phyloP scores from a whole-genome alignment of 2,888 invertebrate genomes.

The Drepana falcataria region DNA sequence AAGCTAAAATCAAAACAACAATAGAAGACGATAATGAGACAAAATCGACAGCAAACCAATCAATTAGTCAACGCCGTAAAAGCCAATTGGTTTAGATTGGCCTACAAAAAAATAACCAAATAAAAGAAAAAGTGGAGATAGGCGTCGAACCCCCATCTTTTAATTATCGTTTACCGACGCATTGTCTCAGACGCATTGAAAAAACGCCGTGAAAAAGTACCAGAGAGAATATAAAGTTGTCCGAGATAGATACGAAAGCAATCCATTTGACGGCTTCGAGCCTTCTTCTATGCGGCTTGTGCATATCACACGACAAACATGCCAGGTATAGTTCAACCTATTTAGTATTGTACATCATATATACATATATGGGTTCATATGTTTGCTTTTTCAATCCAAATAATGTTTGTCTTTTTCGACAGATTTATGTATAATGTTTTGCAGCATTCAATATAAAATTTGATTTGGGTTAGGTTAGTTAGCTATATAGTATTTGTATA shows the following conservation, averaged over 20 bases:
- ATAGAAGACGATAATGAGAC: constrained; percentile 29
- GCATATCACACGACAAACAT: neutral
- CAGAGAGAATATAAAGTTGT: constrained; percentile 52
- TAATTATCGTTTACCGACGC: constrained; percentile 67
- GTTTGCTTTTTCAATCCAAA: too few relatives aligned
- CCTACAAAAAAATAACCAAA: constrained; percentile 35
- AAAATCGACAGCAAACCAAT: constrained; percentile 55
- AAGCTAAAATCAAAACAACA: neutral
- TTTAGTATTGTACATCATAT: too few relatives aligned
- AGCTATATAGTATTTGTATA: too few relatives aligned
- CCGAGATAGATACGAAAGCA: constrained; percentile 21
- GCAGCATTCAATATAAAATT: too few relatives aligned
- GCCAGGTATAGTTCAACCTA: too few relatives aligned
- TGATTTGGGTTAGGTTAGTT: too few relatives aligned
- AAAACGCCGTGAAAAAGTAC: constrained; percentile 24
- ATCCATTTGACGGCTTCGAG: constrained; percentile 16
- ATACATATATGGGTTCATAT: too few relatives aligned
- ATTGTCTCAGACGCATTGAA: constrained; percentile 38
- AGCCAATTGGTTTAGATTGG: constrained; percentile 53
- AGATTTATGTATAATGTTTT: too few relatives aligned
- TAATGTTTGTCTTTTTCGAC: too few relatives aligned
- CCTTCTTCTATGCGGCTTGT: constrained; percentile 2
- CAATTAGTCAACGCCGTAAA: constrained; percentile 59
- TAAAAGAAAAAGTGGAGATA: constrained; percentile 24
- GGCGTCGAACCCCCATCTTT: constrained; percentile 54